Conservation (phyloP, 2,113 vertebrate species). For the Festucalex cinctus region DNA sequence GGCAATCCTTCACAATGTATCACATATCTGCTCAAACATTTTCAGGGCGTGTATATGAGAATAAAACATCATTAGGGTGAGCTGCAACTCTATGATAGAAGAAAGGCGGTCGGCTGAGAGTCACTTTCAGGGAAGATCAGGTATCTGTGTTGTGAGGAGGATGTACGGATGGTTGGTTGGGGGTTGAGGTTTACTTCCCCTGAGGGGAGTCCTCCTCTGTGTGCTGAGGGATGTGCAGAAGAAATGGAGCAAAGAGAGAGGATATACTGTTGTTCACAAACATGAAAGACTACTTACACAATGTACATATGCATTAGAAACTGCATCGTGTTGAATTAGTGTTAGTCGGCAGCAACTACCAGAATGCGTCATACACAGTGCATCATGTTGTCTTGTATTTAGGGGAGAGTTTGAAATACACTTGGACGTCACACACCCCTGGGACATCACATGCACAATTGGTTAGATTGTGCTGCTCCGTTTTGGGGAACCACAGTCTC, state of each 20-base stretch:
- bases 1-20: constrained; percentile 12
- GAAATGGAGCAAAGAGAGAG: too few relatives aligned
- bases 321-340: constrained; percentile 24
- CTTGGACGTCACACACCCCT: constrained; percentile 2
- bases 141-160: constrained; percentile 16
- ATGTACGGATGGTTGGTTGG: constrained; percentile 8
- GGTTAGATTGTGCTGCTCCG: constrained; percentile 5
- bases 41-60: neutral
- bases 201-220: neutral
- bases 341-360: neutral
- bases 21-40: neutral
- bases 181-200: too few relatives aligned
- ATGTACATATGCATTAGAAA: too few relatives aligned
- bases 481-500: constrained; percentile 22
- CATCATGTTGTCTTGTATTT: neutral
- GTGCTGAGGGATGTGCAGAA: too few relatives aligned
- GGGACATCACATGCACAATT: neutral
- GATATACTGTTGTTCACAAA: too few relatives aligned
- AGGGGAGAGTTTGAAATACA: constrained; percentile 8
- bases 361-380: neutral
- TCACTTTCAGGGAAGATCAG: constrained; percentile 22
- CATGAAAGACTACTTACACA: too few relatives aligned
- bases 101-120: constrained; percentile 9
- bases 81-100: neutral
- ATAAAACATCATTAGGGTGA: constrained; percentile 5